Evolutionary conservation across 2,888 invertebrate species (phyloP).

Genomic region (Eristalis intricaria): DNA sequence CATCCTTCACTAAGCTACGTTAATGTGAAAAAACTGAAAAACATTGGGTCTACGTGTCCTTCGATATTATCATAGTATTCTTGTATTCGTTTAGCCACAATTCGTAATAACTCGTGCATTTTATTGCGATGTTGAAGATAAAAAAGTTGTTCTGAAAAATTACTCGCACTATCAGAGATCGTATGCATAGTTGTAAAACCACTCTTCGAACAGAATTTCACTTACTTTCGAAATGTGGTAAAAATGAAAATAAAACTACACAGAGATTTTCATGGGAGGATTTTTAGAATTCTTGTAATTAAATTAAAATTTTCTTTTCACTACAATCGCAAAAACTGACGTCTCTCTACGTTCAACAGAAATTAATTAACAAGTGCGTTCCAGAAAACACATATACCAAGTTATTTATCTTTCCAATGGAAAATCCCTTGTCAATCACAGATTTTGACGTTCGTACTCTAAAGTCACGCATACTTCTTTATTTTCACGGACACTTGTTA

Average conservation of each 20-base stretch:
- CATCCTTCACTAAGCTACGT: neutral
- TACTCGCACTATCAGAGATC: neutral
- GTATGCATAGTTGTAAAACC: neutral
- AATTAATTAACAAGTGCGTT: constrained; percentile 43
- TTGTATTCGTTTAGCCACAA: neutral
- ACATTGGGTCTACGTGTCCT: neutral
- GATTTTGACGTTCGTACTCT: too few relatives aligned
- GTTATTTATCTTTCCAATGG: too few relatives aligned
- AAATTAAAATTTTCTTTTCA: constrained; percentile 39
- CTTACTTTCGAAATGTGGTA: constrained; percentile 38
- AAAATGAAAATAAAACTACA: constrained; percentile 30
- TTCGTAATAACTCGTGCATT: neutral
- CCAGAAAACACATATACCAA: too few relatives aligned
- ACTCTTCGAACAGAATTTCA: neutral
- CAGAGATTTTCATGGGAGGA: constrained; percentile 40
- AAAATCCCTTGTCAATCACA: too few relatives aligned
- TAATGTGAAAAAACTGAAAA: neutral
- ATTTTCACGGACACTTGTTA: too few relatives aligned
- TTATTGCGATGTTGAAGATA: neutral
- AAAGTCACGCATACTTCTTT: too few relatives aligned
- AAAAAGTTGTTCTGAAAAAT: neutral
- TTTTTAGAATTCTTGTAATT: constrained; percentile 32
- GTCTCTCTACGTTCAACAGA: constrained; percentile 29
- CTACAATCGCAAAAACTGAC: constrained; percentile 27
- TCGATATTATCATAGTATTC: neutral